Conservation (phyloP, 1,140 invertebrate genomes). For the Meloidogyne hapla region DNA sequence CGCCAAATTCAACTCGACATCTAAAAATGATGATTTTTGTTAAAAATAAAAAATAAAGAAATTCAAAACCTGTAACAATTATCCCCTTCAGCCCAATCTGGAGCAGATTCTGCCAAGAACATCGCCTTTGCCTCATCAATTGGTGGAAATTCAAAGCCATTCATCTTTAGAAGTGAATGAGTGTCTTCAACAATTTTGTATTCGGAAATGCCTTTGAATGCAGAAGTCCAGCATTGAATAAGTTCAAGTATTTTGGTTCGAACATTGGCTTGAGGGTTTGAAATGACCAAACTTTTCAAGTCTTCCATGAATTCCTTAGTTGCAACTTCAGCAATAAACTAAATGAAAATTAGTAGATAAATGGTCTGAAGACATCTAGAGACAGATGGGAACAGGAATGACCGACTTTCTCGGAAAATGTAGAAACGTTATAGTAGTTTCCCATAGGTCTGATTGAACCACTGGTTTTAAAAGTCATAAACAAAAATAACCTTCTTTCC, state of each 20-base stretch:
- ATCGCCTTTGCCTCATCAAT: constrained; percentile 95
- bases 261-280: constrained; percentile 45
- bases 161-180: constrained; percentile 58
- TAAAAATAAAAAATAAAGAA: background rate
- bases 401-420: too few relatives aligned
- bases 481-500: constrained; percentile 68
- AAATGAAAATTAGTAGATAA: constrained; percentile 40
- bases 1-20: constrained; percentile 89
- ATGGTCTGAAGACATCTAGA: constrained; percentile 15
- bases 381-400: too few relatives aligned
- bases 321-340: constrained; percentile 88
- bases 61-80: constrained; percentile 70
- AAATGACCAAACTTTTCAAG: constrained; percentile 71
- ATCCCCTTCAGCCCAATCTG: constrained; percentile 93
- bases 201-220: constrained; percentile 84
- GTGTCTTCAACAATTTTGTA: constrained; percentile 75
- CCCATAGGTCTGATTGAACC: too few relatives aligned
- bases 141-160: constrained; percentile 81
- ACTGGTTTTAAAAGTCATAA: too few relatives aligned
- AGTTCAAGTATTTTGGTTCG: constrained; percentile 85
- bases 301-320: constrained; percentile 91
- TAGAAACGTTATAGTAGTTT: too few relatives aligned
- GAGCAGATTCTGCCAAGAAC: constrained; percentile 92
- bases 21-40: constrained; percentile 36
- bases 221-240: constrained; percentile 93